phyloP scores from a whole-genome alignment of 2,113 vertebrate genomes.

The Erythrolamprus reginae region DNA sequence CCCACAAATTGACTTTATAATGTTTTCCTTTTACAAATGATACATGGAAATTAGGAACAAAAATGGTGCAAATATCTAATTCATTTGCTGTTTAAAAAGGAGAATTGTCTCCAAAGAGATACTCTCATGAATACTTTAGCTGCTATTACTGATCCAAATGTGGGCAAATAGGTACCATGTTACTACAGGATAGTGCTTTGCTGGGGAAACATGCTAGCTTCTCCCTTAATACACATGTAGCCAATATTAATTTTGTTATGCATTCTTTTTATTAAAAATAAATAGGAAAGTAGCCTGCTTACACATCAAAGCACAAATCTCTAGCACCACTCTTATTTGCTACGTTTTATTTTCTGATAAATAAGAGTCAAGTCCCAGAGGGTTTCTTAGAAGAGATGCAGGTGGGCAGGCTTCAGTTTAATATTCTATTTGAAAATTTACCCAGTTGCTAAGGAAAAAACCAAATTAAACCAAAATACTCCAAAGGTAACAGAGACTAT shows the following conservation, averaged over 20 bases:
- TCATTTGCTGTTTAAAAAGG: constrained; percentile 25
- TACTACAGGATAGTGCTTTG: background rate
- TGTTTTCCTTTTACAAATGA: constrained; percentile 15
- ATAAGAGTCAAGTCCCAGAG: background rate
- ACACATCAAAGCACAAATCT: background rate
- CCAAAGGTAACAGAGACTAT: background rate
- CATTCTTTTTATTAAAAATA: background rate
- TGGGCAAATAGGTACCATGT: background rate
- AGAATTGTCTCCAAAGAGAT: constrained; percentile 24
- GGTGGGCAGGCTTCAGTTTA: background rate
- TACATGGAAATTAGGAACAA: constrained; percentile 12
- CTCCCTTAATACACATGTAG: background rate
- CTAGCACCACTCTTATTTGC: background rate
- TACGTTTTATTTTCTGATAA: background rate
- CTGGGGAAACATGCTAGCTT: background rate
- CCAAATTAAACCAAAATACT: background rate
- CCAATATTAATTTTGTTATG: background rate
- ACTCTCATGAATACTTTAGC: constrained; percentile 20
- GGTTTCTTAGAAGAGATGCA: background rate
- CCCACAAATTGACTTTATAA: background rate
- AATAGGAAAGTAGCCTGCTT: background rate
- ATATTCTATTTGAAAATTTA: background rate
- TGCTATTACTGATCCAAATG: constrained; percentile 31
- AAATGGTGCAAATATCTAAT: constrained; percentile 24
- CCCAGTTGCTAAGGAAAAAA: background rate